Evolutionary conservation across 2,888 invertebrate genomes (phyloP).

Genomic region (Ophion slaviceki): DNA sequence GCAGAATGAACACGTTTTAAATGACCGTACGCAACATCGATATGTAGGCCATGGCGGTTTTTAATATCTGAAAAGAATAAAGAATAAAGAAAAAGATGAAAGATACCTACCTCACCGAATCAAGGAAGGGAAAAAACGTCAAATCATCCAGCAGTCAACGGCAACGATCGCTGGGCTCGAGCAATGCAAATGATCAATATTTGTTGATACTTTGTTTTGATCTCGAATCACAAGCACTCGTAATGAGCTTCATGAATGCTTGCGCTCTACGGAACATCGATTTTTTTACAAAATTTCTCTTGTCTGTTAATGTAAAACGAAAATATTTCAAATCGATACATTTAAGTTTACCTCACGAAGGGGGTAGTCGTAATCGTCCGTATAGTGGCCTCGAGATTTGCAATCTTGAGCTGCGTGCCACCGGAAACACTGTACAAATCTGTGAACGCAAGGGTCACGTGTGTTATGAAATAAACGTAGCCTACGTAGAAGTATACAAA

Average conservation of each 20-base stretch:
- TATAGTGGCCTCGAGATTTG: too few species aligned
- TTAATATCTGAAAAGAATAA: conserved; percentile 41
- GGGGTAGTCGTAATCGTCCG: conserved; percentile 35
- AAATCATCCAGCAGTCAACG: conserved; percentile 85
- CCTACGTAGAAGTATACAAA: too few species aligned
- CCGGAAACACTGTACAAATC: too few species aligned
- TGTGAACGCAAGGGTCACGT: too few species aligned
- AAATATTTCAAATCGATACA: not conserved
- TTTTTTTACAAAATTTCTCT: not conserved
- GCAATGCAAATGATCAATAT: conserved; percentile 84
- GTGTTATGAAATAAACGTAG: too few species aligned
- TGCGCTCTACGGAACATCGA: conserved; percentile 78
- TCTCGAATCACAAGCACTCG: conserved; percentile 85
- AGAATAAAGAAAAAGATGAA: not conserved
- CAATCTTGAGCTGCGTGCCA: too few species aligned
- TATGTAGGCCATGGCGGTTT: conserved; percentile 47
- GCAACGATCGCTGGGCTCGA: conserved; percentile 84
- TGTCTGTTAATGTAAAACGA: not conserved
- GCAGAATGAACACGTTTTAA: not conserved
- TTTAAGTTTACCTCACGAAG: conserved; percentile 2
- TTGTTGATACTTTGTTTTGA: conserved; percentile 83
- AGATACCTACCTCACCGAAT: conserved; percentile 83
- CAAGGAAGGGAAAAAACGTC: conserved; percentile 84
- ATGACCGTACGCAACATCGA: conserved; percentile 48
- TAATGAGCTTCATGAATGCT: conserved; percentile 84